Evolutionary conservation across 2,113 vertebrate genomes (phyloP).

Genomic region (Rissa tridactyla): DNA sequence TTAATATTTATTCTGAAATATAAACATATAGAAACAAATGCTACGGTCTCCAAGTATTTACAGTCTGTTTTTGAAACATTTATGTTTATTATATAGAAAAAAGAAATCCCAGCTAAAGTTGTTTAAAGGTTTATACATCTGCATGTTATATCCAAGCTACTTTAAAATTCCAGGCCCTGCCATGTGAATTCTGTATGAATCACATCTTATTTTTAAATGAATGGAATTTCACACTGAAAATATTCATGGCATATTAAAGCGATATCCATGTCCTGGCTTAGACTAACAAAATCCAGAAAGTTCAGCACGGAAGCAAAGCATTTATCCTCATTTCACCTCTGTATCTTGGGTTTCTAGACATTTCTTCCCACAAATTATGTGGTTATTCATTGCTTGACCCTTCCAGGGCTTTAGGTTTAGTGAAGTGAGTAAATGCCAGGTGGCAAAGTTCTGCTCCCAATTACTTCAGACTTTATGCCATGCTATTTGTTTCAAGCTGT

Average conservation of each 20-base stretch:
- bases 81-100: neutral
- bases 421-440: conserved; percentile 20
- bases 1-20: neutral
- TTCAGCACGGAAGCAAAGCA: neutral
- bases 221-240: conserved; percentile 59
- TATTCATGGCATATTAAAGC: conserved; percentile 11
- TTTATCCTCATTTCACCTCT: conserved; percentile 61
- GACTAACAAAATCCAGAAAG: conserved; percentile 23
- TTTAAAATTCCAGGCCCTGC: neutral
- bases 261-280: neutral
- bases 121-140: neutral
- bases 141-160: neutral
- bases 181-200: neutral
- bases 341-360: neutral
- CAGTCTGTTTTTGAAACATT: neutral
- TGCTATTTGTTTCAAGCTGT: neutral
- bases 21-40: neutral
- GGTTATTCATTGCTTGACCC: conserved; percentile 31
- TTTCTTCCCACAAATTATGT: neutral
- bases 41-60: neutral
- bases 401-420: conserved; percentile 35
- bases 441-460: neutral
- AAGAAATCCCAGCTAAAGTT: neutral
- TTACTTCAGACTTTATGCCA: neutral
- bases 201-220: conserved; percentile 46